Conservation (phyloP, 2,888 invertebrate genomes). For the Boloria euphrosyne region DNA sequence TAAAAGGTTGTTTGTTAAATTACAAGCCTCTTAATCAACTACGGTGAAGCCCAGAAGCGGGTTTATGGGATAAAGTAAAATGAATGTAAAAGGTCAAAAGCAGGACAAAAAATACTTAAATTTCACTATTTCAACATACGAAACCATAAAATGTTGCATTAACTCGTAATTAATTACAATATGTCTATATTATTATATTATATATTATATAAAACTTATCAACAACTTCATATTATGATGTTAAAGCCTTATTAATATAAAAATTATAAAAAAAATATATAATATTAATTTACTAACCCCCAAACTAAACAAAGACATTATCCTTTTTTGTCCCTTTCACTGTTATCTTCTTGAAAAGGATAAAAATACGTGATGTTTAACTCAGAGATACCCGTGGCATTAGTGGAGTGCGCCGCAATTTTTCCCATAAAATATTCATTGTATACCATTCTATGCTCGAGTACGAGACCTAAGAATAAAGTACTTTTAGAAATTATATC, state of each 20-base stretch:
- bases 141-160: too few relatives aligned
- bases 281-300: conserved; percentile 13
- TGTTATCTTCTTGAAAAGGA: conserved; percentile 35
- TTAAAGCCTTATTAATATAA: neutral
- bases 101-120: too few relatives aligned
- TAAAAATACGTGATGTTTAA: conserved; percentile 39
- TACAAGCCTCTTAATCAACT: too few relatives aligned
- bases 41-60: too few relatives aligned
- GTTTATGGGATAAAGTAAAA: too few relatives aligned
- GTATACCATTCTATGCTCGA: conserved; percentile 53
- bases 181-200: too few relatives aligned
- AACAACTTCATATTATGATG: too few relatives aligned
- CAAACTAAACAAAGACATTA: conserved; percentile 31
- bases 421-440: conserved; percentile 67
- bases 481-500: conserved; percentile 18
- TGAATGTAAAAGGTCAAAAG: too few relatives aligned
- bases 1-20: too few relatives aligned
- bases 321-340: conserved; percentile 27
- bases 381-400: conserved; percentile 33
- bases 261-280: neutral
- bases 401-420: conserved; percentile 54
- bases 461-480: conserved; percentile 36
- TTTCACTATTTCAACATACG: too few relatives aligned
- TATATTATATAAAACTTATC: too few relatives aligned
- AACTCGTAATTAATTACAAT: too few relatives aligned